phyloP scores from a whole-genome alignment of 1,140 invertebrate genomes.

The Cyclina sinensis region DNA sequence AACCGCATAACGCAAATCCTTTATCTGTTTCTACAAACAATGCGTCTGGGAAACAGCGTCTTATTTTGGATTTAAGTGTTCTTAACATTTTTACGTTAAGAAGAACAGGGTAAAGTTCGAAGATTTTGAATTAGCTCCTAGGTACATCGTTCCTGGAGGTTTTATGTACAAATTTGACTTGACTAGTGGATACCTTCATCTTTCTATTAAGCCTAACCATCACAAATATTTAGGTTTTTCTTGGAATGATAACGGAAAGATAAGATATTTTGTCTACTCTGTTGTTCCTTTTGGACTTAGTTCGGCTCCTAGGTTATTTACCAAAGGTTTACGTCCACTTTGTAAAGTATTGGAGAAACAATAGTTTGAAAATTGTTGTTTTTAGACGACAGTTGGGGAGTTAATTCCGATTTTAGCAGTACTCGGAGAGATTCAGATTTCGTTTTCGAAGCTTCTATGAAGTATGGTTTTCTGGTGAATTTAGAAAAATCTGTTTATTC shows the following conservation, averaged over 20 bases:
- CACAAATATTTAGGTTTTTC: conserved; percentile 59
- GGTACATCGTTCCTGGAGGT: not conserved
- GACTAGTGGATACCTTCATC: conserved; percentile 42
- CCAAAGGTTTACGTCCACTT: conserved; percentile 56
- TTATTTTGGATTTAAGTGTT: conserved; percentile 43
- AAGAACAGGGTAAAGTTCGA: conserved; percentile 33
- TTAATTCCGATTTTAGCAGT: conserved; percentile 1
- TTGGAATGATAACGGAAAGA: conserved; percentile 20
- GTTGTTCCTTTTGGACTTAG: conserved; percentile 59
- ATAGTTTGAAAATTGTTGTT: conserved; percentile 50
- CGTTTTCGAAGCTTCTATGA: conserved; percentile 1
- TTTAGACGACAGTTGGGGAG: conserved; percentile 59
- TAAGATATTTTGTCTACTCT: conserved; percentile 50
- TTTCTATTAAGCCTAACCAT: conserved; percentile 17
- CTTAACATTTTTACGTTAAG: conserved; percentile 3
- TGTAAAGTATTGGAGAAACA: conserved; percentile 58
- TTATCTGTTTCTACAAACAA: too few relatives aligned
- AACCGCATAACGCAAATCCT: too few relatives aligned
- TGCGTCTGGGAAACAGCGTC: conserved; percentile 20
- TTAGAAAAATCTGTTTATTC: conserved; percentile 50
- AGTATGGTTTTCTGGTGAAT: conserved; percentile 58
- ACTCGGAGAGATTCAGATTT: not conserved
- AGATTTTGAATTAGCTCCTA: conserved; percentile 20
- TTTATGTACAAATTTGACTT: conserved; percentile 49
- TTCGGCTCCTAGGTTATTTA: conserved; percentile 39